A percentile compares a stretch with the other conserved stretches of the same genome.
These are phyloP conservation scores for Montipora efflorescens DNA, from an alignment of 64 coral and sea anemone genomes.

Conservation along the genomic window DNA sequence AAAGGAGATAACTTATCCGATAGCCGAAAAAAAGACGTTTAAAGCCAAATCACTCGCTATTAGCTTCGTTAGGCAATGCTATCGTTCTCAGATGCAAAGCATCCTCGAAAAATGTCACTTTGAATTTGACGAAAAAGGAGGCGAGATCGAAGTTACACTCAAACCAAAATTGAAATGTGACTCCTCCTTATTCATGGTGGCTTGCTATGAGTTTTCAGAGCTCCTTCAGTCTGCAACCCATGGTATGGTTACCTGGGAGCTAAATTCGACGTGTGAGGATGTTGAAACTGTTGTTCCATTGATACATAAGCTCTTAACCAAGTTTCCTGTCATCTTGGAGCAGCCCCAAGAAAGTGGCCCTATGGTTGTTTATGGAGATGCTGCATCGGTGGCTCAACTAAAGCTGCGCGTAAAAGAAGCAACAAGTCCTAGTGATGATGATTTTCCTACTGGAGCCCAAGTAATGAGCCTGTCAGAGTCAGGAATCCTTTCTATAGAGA, in stretches of 20 bases:
- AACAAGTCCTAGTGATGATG: neutral
- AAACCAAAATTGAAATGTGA: constrained; percentile 7
- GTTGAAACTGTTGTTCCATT: neutral
- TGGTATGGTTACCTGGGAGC: constrained; percentile 15
- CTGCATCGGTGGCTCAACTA: constrained; percentile 9
- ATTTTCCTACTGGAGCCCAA: neutral
- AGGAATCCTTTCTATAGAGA: constrained; percentile 2
- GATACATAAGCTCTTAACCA: neutral
- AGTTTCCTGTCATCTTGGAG: constrained; percentile 8
- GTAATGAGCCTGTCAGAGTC: neutral
- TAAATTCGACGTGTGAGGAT: neutral
- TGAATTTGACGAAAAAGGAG: neutral
- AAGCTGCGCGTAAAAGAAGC: neutral
- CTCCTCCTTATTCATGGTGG: neutral
- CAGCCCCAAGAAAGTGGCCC: constrained; percentile 1
- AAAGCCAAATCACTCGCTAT: neutral
- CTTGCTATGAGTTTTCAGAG: neutral
- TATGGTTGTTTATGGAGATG: constrained; percentile 18
- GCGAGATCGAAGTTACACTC: neutral
- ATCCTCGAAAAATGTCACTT: neutral
- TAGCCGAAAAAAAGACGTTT: neutral
- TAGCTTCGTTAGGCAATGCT: neutral
- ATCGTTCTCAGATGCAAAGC: neutral
- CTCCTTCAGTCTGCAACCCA: constrained; percentile 3
- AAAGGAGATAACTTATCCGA: neutral